Base-by-base conservation (phyloP, 2,888 invertebrate species). In the Philaethria dido region DNA sequence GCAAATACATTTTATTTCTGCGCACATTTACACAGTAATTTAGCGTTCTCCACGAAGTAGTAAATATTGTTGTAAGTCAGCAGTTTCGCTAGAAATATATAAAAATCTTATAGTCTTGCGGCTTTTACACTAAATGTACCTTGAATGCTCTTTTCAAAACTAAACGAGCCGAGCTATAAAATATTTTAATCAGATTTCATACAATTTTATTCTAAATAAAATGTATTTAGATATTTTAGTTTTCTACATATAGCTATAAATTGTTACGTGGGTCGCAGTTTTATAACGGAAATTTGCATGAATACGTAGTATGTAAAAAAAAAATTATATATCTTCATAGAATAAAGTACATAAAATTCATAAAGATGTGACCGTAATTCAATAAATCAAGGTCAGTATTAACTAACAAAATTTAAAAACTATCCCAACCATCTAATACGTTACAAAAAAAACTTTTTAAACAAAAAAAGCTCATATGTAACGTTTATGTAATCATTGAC, bases 51-150 rank as follows among this genome's bases (percentile, higher is more conserved):
- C 22, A 29, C 11, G 29, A 60, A 60, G 25, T 11, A 45, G 60
- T 44, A 45, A 60, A 60, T 60, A 60, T 45, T 60, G 45, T 45
- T 45, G 45, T 44, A 44, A 60, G 60, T 60, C 29, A 44, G 18
- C 45, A 60, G 60, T 18, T 44, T 44, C 45, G 18, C 29, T 45
- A 44, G 25, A 45, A 60, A 60, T 60, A 60, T 16, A 45, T 45
- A 59, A 60, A 59, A 60, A 22, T 44, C 59, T 45, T 29, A 25
- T 25, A 18, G 45, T 60, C 33, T 60, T 8, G 29, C 45, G 29
- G 60, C 45, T 60, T 33, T 45, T 33, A 60, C 16, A 18, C 45
- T 60, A 60, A 60, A 60, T 45, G 45, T 22, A 45, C 45, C 45
- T 45, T 2, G 18, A 60, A 60, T 60, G 60, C 33, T 59, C 59